Evolutionary conservation across 1,140 invertebrate species (phyloP), one percentile per base, ranked within the genome.

Genomic region (Eriosoma lanigerum): DNA sequence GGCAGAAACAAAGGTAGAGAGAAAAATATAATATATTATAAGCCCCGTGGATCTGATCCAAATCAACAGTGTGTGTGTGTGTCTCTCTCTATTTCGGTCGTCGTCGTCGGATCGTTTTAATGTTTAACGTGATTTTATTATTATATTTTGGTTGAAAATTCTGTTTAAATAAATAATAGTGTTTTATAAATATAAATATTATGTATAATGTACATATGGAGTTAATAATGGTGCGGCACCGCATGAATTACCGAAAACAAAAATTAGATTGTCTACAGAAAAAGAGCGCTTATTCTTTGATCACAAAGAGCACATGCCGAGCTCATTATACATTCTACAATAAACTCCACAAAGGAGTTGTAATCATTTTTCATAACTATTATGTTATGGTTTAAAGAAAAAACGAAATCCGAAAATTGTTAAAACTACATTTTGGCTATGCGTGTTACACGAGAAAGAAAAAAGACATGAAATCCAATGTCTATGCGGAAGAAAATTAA

Each of bases 41-140:
- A 72, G 3, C 62, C 54, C 19, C n/a, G 56, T 78, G 75, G 75
- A 78, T 48, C 75, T 1, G 32, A 10, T 78, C 75, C 75, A 78
- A 78, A 78, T 72, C 56, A 21, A 56, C 75, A 60, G 38, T 46
- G 56, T 38, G 32, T 8, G 32, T 38, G 32, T 38, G 32, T 38
- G 3, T 75, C 12, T 78, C 38, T 78, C 56, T 78, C 75, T 78
- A 62, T 78, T 78, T 78, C 9, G 21, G 75, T 62, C 56, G n/a
- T 19, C 56, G n/a, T 19, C 38, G 21, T 62, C 3, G 13, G 9
- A 21, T 68, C 44, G 21, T 68, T 66, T 66, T 48, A 50, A 52
- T 24, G 46, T 52, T 15, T n/a, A 72, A 72, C 46, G 24, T 9
- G 8, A 38, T 38, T 38, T 38, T 38, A 29, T 72, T 72, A 29